Base-by-base conservation (phyloP, 53 echinoderm and acorn worm genomes). In the Mesocentrotus franciscanus region DNA sequence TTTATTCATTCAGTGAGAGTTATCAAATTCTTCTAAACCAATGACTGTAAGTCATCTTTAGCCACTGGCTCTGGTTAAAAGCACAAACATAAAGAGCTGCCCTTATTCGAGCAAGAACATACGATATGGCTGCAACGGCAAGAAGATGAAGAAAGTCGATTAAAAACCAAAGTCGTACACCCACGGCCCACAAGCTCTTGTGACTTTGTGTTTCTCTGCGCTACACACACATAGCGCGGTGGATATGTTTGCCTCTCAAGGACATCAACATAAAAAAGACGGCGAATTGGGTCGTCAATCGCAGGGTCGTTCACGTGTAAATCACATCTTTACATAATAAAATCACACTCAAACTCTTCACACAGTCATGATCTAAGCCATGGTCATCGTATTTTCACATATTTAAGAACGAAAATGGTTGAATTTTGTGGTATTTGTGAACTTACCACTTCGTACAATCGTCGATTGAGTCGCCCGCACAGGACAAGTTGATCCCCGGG, bases 401-500 rank as follows among this genome's bases (percentile, higher is more conserved):
- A 3, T 58, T n/a, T 12, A 60, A 6, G 14, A 11, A 14, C 14
- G 12, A 11, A 59, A 58, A 60, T 59, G 59, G 60, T n/a, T 60
- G 60, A 89, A 89, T 27, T 89, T 57, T 59, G 18, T 10, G 58
- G 60, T 59, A 59, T 26, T 89, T 60, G 26, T 64, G n/a, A 55
- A 93, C 93, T 93, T 93, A 74, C 93, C 93, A 56, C 75, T 56
- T 55, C 93, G 93, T 10, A 10, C 42, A 55, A 70, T 92, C 18
- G 93, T 56, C n/a, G 56, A 49, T 79, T 35, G 20, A 56, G 94
- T 61, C 94, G 94, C 83, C 61, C 35, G 84, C 94, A 94, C 94
- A 61, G 94, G 94, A 83, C 94, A 94, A 94, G 94, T 94, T 94
- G 94, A 94, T 83, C 84, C 94, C 94, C 36, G 61, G 94, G 94